Evolutionary conservation across 2,113 vertebrate genomes (phyloP), one percentile per base, ranked within the genome.

Genomic region (Centrocercus urophasianus): DNA sequence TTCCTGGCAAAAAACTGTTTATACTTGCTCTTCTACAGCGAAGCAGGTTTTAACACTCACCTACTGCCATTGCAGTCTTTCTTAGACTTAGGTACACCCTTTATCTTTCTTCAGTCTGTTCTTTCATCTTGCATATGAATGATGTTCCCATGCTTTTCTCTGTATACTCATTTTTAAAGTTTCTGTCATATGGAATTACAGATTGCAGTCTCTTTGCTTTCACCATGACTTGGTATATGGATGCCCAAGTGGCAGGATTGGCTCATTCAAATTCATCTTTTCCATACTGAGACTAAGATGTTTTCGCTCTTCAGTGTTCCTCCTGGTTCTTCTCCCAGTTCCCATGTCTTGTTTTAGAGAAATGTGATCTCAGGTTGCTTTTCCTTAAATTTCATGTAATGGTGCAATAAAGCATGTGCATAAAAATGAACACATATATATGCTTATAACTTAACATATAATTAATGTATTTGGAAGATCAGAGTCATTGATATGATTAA

Each of bases 181-280:
- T 52, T 57, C 40, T 83, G 2, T 57, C 18, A 32, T 13, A 28
- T 6, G 80, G 20, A 85, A 65, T 60, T 77, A 38, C 6, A 61
- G 59, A 28, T n/a, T 70, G 3, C 4, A 1, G 0, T 4, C 30
- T 75, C 59, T 8, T n/a, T 1, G 1, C 27, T 59, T 7, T 45
- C 11, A 21, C 12, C 3, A 14, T 47, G 25, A 14, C 13, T 82
- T 34, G 28, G 19, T 75, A 42, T 60, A 19, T 14, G 61, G 42
- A 47, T 77, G 14, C 3, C 10, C n/a, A 83, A 42, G 38, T 71
- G 24, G 5, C 17, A 48, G 34, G 4, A 4, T 34, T 88, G 34
- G 9, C 20, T 65, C 10, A 34, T 66, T 54, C 30, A 67, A 48
- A 34, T 34, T 66, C 42, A 45, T 42, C 7, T 70, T 80, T 34